Conservation (phyloP, 1,140 invertebrate species). For the Cecropterus lyciades region DNA sequence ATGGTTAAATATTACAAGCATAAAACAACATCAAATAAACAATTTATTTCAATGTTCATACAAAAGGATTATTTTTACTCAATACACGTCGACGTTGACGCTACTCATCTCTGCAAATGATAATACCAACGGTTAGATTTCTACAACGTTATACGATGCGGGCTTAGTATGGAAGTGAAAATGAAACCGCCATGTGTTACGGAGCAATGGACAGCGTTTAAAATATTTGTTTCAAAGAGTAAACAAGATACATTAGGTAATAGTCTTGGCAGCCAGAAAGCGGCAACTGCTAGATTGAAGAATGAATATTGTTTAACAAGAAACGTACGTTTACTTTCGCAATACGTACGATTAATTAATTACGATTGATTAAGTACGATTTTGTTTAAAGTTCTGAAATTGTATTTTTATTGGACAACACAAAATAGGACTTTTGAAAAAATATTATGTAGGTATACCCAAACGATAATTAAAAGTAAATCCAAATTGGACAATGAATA, state of each 20-base stretch:
- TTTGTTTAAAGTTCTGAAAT: too few species aligned
- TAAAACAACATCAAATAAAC: neutral
- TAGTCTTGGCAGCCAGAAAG: neutral
- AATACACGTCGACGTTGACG: conserved; percentile 2
- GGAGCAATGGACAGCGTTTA: conserved; percentile 4
- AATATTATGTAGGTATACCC: too few species aligned
- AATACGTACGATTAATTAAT: too few species aligned
- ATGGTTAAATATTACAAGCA: too few species aligned
- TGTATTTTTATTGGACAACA: too few species aligned
- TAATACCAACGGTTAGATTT: neutral
- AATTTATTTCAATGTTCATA: neutral
- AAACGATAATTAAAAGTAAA: too few species aligned
- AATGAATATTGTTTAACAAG: neutral
- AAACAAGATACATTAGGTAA: neutral
- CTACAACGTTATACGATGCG: neutral
- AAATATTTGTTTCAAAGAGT: neutral
- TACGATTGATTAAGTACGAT: too few species aligned
- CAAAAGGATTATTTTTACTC: neutral
- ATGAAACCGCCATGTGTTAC: neutral
- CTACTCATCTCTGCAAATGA: conserved; percentile 2
- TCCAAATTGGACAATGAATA: too few species aligned
- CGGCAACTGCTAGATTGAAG: neutral
- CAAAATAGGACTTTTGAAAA: too few species aligned
- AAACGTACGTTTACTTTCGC: too few species aligned
- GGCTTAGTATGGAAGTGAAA: neutral